These are phyloP conservation scores for Andrena flavipes DNA, from an alignment of 2,888 invertebrate genomes.

Conservation along the genomic window DNA sequence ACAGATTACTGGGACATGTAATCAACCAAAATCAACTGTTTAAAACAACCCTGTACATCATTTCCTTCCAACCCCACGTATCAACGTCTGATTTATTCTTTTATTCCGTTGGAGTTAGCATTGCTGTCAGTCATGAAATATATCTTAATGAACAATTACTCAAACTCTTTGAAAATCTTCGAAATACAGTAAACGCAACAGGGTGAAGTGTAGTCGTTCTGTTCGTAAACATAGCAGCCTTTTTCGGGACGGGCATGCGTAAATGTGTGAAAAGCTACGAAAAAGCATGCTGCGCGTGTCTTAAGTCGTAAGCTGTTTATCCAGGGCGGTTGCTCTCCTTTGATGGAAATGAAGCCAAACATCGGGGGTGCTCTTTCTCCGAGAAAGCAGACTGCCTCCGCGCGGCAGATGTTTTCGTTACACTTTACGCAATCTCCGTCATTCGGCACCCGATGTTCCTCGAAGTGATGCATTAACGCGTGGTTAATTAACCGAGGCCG, in stretches of 20 bases:
- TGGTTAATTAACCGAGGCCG: slow-evolving; percentile 47
- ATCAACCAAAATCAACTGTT: neutral
- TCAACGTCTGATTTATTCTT: neutral
- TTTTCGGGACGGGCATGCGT: neutral
- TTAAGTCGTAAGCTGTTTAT: slow-evolving; percentile 20
- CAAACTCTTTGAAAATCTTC: neutral
- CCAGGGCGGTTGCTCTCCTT: slow-evolving; percentile 10
- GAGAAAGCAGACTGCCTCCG: neutral
- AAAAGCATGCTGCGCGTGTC: slow-evolving; percentile 10
- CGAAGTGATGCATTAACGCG: neutral
- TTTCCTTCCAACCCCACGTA: neutral
- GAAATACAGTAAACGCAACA: too few species aligned
- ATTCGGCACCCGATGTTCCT: neutral
- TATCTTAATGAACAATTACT: neutral
- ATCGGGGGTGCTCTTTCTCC: neutral
- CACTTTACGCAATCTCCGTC: slow-evolving; percentile 7
- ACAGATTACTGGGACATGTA: neutral
- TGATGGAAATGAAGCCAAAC: slow-evolving; percentile 36
- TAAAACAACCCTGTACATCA: neutral
- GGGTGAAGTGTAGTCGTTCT: neutral
- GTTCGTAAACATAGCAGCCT: neutral
- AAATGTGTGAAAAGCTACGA: slow-evolving; percentile 27
- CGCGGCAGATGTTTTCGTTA: neutral
- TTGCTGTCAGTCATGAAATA: neutral
- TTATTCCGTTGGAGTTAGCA: neutral